These are phyloP conservation scores for Carapus acus DNA, from an alignment of 2,797 vertebrate genomes.

Conservation along the genomic window DNA sequence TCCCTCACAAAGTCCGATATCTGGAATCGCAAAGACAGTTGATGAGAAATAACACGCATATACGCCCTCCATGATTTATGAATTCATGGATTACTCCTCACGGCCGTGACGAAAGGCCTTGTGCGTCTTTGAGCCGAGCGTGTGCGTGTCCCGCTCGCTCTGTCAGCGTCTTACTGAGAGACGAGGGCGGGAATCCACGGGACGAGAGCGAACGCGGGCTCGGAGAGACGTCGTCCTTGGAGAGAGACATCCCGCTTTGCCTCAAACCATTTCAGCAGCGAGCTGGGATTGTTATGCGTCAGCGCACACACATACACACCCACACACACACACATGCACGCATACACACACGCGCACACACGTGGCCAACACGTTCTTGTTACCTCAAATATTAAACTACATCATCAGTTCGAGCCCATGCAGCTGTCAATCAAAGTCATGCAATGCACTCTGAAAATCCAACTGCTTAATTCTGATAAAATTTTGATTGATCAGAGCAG, in stretches of 20 bases:
- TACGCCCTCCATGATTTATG: neutral
- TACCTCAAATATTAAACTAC: neutral
- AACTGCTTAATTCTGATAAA: no score
- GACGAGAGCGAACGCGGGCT: neutral
- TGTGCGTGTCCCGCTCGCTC: no score
- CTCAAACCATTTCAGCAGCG: no score
- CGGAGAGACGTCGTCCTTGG: no score
- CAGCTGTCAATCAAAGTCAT: neutral
- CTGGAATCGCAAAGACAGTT: neutral
- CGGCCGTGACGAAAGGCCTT: neutral
- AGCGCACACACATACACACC: no score
- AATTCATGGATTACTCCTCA: neutral
- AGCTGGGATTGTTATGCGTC: no score
- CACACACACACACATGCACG: no score
- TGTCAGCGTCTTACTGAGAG: no score
- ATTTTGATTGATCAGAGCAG: neutral
- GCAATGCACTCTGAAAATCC: no score
- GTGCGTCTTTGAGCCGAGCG: no score
- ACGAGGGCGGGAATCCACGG: no score
- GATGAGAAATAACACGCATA: neutral
- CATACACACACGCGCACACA: no score
- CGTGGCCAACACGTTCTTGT: neutral
- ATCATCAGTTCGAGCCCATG: neutral
- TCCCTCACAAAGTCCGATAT: neutral
- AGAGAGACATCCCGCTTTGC: neutral